phyloP scores from a whole-genome alignment of 2,113 vertebrate genomes.

The Tragelaphus strepsiceros region DNA sequence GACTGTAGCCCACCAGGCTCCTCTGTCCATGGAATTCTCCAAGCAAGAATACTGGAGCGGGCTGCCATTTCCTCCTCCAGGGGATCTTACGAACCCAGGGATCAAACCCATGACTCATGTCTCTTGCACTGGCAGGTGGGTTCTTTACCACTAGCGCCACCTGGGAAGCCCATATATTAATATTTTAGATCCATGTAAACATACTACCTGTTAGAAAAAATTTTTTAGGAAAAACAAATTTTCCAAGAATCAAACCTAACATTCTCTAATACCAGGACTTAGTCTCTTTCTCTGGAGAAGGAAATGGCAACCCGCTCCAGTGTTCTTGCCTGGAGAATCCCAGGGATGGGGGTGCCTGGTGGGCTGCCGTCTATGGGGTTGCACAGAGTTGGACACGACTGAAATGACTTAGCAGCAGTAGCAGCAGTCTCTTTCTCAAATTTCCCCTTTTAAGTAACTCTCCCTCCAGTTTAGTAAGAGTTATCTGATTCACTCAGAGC shows the following conservation, averaged over 20 bases:
- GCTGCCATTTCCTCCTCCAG: neutral
- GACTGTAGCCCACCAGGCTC: neutral
- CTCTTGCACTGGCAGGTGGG: neutral
- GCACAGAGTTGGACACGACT: too few relatives aligned
- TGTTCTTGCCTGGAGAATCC: too few relatives aligned
- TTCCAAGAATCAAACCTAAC: neutral
- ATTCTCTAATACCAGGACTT: neutral
- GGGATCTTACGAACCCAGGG: neutral
- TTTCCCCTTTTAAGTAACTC: neutral
- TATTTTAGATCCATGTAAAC: neutral
- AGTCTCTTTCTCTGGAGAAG: neutral
- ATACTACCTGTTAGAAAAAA: neutral
- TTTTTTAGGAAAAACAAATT: neutral
- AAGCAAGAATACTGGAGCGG: neutral
- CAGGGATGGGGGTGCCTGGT: too few relatives aligned
- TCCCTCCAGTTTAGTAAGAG: conserved; percentile 32
- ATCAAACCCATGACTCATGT: neutral
- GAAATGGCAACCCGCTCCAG: too few relatives aligned
- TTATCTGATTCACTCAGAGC: conserved; percentile 2
- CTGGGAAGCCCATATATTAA: neutral
- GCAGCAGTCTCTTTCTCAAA: conserved; percentile 1
- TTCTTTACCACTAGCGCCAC: neutral
- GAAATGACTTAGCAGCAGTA: too few relatives aligned
- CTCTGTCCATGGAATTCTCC: neutral
- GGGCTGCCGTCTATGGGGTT: too few relatives aligned